A percentile compares a stretch with the other conserved stretches of the same genome.
phyloP scores from a whole-genome alignment of 2,797 vertebrate genomes.

The Macroramphosus scolopax region DNA sequence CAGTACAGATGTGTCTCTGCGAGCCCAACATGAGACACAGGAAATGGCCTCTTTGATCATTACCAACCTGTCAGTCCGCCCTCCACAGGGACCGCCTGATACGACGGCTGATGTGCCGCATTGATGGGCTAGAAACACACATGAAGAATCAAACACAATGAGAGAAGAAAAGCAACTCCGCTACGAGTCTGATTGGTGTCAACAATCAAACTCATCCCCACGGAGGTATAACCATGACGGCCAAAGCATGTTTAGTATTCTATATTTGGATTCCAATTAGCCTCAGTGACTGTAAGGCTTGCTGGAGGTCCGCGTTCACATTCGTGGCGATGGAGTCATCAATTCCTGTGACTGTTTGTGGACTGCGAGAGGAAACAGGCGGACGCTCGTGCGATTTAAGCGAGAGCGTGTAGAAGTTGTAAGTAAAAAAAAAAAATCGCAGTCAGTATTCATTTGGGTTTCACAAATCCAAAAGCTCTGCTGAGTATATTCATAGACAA shows the following conservation, averaged over 20 bases:
- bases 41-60: constrained; percentile 83
- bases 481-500: constrained; percentile 17
- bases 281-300: constrained; percentile 44
- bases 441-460: constrained; percentile 34
- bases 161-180: constrained; percentile 18
- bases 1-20: constrained; percentile 69
- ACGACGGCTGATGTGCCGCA: constrained; percentile 71
- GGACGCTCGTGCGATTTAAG: constrained; percentile 38
- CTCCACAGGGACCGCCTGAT: constrained; percentile 72
- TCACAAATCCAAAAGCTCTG: constrained; percentile 1
- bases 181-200: constrained; percentile 53
- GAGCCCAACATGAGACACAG: constrained; percentile 75
- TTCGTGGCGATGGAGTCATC: constrained; percentile 22
- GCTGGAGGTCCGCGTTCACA: constrained; percentile 32
- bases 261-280: constrained; percentile 74
- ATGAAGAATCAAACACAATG: constrained; percentile 57
- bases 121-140: constrained; percentile 73
- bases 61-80: constrained; percentile 77
- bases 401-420: constrained; percentile 9
- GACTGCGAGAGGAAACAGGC: constrained; percentile 39
- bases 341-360: constrained; percentile 37
- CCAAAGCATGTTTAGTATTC: constrained; percentile 61
- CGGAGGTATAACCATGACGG: constrained; percentile 69
- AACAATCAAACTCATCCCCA: constrained; percentile 58
- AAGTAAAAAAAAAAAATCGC: constrained; percentile 33